Conservation (phyloP, 2,113 vertebrate genomes). For the Tupaia tana region DNA sequence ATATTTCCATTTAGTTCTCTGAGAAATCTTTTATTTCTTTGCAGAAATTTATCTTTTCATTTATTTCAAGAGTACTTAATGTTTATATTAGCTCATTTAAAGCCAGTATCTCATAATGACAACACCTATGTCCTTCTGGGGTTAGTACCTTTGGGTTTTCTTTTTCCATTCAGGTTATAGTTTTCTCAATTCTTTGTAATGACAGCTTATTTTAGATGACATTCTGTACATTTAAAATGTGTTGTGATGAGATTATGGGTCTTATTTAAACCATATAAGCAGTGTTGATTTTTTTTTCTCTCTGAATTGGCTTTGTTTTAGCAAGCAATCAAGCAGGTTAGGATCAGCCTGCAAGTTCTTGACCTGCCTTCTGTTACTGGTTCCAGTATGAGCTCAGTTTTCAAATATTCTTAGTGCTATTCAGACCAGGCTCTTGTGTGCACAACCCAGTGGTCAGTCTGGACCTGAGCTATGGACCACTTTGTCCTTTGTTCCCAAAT, state of each 20-base stretch:
- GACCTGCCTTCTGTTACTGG: neutral
- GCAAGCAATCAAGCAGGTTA: neutral
- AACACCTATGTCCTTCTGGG: neutral
- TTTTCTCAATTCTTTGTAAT: neutral
- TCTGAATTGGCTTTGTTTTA: neutral
- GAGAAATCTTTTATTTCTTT: neutral
- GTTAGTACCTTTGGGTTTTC: neutral
- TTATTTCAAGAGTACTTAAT: constrained; percentile 36
- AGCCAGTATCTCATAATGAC: constrained; percentile 5
- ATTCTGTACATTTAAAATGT: constrained; percentile 3
- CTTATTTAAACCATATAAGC: neutral
- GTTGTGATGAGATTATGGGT: neutral
- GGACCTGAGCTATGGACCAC: neutral
- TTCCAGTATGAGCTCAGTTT: neutral
- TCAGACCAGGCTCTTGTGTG: neutral
- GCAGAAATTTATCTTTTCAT: neutral
- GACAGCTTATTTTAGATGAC: neutral
- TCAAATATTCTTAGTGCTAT: neutral
- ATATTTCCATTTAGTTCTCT: neutral
- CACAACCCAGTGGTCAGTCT: neutral
- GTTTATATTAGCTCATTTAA: constrained; percentile 1
- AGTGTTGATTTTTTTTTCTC: constrained; percentile 9
- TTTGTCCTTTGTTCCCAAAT: neutral
- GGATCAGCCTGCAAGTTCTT: neutral
- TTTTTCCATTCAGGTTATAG: constrained; percentile 34